Base-by-base conservation (phyloP, 1,140 invertebrate species). In the Diprion similis region DNA sequence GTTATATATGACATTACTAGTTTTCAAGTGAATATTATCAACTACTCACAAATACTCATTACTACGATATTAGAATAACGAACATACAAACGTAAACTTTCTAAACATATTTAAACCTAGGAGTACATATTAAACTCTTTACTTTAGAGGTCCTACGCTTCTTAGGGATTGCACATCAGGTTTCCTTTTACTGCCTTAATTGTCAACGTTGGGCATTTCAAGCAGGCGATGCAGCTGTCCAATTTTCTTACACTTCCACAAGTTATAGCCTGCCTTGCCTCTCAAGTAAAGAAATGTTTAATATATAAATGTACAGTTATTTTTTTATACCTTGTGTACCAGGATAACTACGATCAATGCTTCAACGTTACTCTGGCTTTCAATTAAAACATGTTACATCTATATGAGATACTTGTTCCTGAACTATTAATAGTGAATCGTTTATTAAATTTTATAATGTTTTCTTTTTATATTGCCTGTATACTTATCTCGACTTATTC, bases 371-470 rank as follows among this genome's bases (percentile, higher is more conserved):
- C 18, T 45, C 66, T 19, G 66, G 66, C 37, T 19, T 68, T 68
- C 18, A 18, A 68, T 19, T 19, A 7, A 11, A 17, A 8, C 19
- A 45, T 19, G 69, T 76, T 78, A 71, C 78, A 78, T 79, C 76
- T 75, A 79, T 71, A 74, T 0, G 24, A 37, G 24, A 59, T 59
- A 59, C 79, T 78, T 78, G 78, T 80, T 80, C 76, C 76, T 80
- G 74, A 79, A 73, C 69, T 72, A 73, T 79, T 78, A 79, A 77
- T 74, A 72, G 66, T 78, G 79, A 75, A 66, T 75, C 71, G 17
- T 8, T 68, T 11, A 68, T 68, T 19, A 68, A 7, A 19, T 68
- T 68, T 19, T 19, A 10, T 68, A 15, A 11, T 68, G 11, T 68
- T 19, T 13, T 45, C 9, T 59, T 17, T 59, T 59, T 59, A 8